Evolutionary conservation across 1,140 invertebrate genomes (phyloP).

Genomic region (Papilio glaucus): DNA sequence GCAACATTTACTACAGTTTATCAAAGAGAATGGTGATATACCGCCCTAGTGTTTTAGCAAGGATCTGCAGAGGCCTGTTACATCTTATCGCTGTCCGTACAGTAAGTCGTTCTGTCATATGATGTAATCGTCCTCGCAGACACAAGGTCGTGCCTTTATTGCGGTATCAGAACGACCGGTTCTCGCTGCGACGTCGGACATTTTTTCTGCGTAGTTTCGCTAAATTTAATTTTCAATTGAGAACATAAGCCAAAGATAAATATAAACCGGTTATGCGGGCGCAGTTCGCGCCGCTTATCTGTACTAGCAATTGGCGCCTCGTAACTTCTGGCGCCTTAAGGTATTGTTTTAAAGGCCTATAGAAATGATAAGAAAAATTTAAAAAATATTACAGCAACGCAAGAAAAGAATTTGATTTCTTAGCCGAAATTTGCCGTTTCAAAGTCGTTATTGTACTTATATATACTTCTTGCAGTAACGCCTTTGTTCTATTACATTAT

Average conservation of each 20-base stretch:
- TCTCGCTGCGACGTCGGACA: slow-evolving; percentile 21
- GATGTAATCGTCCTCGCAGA: slow-evolving; percentile 33
- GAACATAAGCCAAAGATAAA: slow-evolving; percentile 37
- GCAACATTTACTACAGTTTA: not conserved
- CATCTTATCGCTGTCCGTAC: not conserved
- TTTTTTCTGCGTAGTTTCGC: slow-evolving; percentile 37
- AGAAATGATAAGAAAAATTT: not conserved
- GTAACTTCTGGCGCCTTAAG: slow-evolving; percentile 21
- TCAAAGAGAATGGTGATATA: not conserved
- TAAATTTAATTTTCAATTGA: slow-evolving; percentile 37
- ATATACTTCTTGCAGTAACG: too few relatives aligned
- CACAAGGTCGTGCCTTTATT: slow-evolving; percentile 35
- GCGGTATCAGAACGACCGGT: slow-evolving; percentile 33
- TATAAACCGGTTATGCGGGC: slow-evolving; percentile 35
- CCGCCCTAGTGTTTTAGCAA: not conserved
- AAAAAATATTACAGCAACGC: too few relatives aligned
- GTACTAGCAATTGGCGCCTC: slow-evolving; percentile 19
- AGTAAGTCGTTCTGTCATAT: slow-evolving; percentile 24
- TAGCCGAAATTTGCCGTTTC: too few relatives aligned
- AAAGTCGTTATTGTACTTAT: too few relatives aligned
- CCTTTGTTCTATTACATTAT: too few relatives aligned
- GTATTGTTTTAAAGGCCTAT: slow-evolving; percentile 8
- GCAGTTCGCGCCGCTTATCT: slow-evolving; percentile 29
- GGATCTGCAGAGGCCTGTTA: not conserved
- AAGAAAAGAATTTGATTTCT: too few relatives aligned